phyloP scores from a whole-genome alignment of 2,888 invertebrate species.

The Phyto melanocephala region DNA sequence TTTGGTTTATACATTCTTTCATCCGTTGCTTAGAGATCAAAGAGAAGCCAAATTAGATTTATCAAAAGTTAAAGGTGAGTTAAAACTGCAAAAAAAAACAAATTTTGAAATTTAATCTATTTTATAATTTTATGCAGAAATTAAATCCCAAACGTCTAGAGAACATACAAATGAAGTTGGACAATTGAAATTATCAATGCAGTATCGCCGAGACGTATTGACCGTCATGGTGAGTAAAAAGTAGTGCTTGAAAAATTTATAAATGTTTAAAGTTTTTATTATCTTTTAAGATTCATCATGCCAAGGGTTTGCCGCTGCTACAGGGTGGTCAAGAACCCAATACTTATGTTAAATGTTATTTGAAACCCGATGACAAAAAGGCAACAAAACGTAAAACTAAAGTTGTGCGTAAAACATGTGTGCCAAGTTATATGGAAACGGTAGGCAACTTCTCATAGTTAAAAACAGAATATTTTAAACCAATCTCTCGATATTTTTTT shows the following conservation, averaged over 20 bases:
- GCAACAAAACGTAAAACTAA: constrained; percentile 97
- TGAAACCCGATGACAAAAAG: constrained; percentile 94
- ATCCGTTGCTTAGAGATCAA: constrained; percentile 95
- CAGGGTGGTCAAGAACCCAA: constrained; percentile 91
- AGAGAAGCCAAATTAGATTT: constrained; percentile 91
- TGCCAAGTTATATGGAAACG: constrained; percentile 99
- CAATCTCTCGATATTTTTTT: too few species aligned
- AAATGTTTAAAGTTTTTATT: not conserved
- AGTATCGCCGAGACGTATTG: constrained; percentile 86
- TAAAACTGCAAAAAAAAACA: not conserved
- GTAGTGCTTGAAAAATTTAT: not conserved
- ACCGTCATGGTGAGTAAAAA: constrained; percentile 85
- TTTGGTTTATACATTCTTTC: constrained; percentile 99
- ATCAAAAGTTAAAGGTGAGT: constrained; percentile 86
- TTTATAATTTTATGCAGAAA: constrained; percentile 69
- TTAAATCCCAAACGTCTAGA: constrained; percentile 73
- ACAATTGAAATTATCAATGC: constrained; percentile 88
- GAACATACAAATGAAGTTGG: constrained; percentile 81
- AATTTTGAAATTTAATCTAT: not conserved
- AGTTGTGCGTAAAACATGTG: constrained; percentile 93
- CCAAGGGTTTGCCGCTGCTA: constrained; percentile 89
- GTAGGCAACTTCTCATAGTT: constrained; percentile 81
- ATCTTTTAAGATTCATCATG: constrained; percentile 84
- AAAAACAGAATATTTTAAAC: too few species aligned
- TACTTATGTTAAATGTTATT: constrained; percentile 93